Evolutionary conservation across 1,140 invertebrate genomes (phyloP).

Genomic region (Meloidogyne exigua): DNA sequence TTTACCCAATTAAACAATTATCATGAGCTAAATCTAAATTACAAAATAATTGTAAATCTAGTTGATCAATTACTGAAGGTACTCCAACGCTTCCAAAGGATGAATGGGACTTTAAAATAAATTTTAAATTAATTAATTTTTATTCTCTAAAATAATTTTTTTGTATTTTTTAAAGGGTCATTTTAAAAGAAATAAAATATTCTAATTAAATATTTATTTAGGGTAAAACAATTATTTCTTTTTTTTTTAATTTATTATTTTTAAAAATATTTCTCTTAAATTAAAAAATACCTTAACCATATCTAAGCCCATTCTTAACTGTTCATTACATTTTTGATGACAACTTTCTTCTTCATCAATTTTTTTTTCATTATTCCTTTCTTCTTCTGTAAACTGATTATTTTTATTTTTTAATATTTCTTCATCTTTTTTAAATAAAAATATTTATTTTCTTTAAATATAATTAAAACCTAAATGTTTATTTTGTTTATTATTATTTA

Average conservation of each 20-base stretch:
- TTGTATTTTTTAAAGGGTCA: no score
- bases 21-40: constrained; percentile 56
- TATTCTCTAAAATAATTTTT: no score
- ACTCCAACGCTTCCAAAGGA: constrained; percentile 62
- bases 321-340: constrained; percentile 58
- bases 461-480: neutral
- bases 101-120: constrained; percentile 54
- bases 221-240: no score
- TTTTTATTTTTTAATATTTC: neutral
- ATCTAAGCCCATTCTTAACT: constrained; percentile 53
- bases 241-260: no score
- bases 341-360: constrained; percentile 51
- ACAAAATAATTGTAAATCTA: constrained; percentile 59
- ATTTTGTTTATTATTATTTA: neutral
- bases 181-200: no score
- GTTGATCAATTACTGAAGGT: constrained; percentile 55
- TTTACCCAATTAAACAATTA: constrained; percentile 53
- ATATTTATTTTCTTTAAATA: neutral
- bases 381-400: no score
- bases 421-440: neutral
- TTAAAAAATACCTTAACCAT: constrained; percentile 60
- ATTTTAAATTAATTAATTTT: no score
- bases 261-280: no score
- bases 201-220: no score
- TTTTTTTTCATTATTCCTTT: neutral